These are phyloP conservation scores for Mesochorus sp. DNA, from an alignment of 2,888 invertebrate genomes.

Conservation along the genomic window DNA sequence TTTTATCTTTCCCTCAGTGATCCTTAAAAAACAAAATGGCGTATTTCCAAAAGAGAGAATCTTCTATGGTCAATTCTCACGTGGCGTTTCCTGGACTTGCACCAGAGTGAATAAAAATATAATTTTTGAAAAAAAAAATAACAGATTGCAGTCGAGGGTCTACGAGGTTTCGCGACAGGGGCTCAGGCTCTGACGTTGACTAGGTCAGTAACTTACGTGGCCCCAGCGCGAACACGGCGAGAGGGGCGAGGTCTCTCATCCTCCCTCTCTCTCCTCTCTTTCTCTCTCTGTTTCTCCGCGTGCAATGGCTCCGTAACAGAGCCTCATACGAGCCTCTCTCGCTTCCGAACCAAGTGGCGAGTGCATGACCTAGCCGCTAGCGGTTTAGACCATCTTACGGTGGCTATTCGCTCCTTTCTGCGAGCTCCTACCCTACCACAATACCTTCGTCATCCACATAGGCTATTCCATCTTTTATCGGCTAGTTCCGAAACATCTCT, in stretches of 20 bases:
- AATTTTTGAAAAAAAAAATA: not conserved
- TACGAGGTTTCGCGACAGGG: constrained; percentile 7
- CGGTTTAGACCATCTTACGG: constrained; percentile 74
- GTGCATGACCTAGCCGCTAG: constrained; percentile 79
- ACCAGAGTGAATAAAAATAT: not conserved
- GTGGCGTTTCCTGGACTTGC: too few relatives aligned
- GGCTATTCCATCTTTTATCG: not conserved
- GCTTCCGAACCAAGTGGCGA: constrained; percentile 58
- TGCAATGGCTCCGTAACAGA: constrained; percentile 44
- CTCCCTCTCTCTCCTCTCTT: constrained; percentile 24
- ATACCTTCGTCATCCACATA: not conserved
- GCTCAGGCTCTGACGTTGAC: constrained; percentile 68
- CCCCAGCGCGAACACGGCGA: constrained; percentile 57
- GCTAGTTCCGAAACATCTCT: not conserved
- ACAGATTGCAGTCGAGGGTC: not conserved
- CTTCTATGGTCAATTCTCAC: too few relatives aligned
- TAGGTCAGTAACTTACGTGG: constrained; percentile 79
- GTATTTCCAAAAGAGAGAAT: too few relatives aligned
- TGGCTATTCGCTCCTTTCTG: constrained; percentile 46
- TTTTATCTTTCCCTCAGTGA: too few relatives aligned
- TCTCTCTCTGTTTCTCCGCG: not conserved
- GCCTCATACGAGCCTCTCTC: constrained; percentile 22
- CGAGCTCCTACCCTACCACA: not conserved
- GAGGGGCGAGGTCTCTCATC: constrained; percentile 36
- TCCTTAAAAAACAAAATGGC: too few relatives aligned